Evolutionary conservation across 1,140 invertebrate species (phyloP).

Genomic region (Hermatobates lingyangjiaoensis): DNA sequence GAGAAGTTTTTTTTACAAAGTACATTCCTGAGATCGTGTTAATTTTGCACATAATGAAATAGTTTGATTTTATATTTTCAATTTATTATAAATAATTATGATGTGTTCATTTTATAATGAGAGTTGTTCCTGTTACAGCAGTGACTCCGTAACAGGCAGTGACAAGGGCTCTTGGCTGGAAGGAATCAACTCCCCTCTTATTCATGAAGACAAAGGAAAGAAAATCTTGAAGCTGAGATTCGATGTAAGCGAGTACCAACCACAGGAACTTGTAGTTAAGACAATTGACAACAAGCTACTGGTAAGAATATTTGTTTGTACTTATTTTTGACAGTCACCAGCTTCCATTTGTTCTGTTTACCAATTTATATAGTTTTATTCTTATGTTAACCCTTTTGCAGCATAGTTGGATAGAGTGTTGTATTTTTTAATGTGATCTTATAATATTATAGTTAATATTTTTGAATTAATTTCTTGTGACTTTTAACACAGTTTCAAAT

Average conservation of each 20-base stretch:
- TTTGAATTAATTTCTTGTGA: background rate
- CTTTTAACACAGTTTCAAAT: no score
- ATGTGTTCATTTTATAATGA: no score
- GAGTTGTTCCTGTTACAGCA: no score
- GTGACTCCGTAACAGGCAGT: constrained; percentile 26
- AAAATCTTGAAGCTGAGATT: constrained; percentile 80
- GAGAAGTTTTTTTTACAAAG: no score
- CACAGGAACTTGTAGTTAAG: constrained; percentile 90
- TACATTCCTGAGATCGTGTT: no score
- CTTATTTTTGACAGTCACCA: background rate
- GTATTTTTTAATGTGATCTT: background rate
- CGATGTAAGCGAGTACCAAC: constrained; percentile 84
- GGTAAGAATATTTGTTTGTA: constrained; percentile 42
- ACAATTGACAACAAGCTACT: constrained; percentile 89
- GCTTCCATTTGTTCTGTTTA: no score
- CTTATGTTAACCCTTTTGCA: background rate
- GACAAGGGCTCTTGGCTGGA: constrained; percentile 40
- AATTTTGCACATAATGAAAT: no score
- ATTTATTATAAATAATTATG: no score
- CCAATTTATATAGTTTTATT: no score
- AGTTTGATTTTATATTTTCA: no score
- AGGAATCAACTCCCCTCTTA: constrained; percentile 76
- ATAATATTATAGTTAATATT: background rate
- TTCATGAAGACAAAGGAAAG: constrained; percentile 72
- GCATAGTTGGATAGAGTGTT: background rate